phyloP scores from a whole-genome alignment of 2,113 vertebrate genomes.

The Candoia aspera region DNA sequence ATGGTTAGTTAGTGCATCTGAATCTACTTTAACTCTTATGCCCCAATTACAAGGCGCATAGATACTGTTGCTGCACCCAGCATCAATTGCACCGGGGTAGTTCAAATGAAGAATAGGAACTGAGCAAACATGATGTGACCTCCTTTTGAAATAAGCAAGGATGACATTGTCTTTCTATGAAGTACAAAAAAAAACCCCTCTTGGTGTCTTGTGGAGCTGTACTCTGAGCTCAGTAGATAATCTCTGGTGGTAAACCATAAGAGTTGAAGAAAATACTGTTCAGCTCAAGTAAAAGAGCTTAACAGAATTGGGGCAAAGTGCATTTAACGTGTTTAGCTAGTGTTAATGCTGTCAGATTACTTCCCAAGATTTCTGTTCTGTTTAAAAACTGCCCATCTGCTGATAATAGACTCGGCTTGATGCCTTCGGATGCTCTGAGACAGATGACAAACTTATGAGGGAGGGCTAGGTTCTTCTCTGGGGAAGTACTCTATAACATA shows the following conservation, averaged over 20 bases:
- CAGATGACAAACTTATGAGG: neutral
- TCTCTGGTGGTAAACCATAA: neutral
- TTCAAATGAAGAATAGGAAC: neutral
- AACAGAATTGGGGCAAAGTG: neutral
- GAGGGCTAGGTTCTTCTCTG: neutral
- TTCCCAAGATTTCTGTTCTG: neutral
- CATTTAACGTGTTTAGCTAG: neutral
- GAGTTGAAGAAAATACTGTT: neutral
- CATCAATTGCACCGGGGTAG: neutral
- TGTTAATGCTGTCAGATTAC: neutral
- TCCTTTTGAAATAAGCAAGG: neutral
- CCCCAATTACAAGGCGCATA: neutral
- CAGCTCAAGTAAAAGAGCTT: neutral
- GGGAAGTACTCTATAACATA: neutral
- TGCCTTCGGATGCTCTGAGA: neutral
- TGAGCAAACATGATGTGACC: neutral
- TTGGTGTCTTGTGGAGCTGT: neutral
- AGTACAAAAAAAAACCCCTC: neutral
- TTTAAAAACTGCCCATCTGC: neutral
- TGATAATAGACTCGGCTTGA: neutral
- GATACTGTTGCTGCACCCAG: neutral
- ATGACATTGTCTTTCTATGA: neutral
- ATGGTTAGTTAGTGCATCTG: neutral
- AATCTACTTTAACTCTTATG: neutral
- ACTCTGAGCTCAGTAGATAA: neutral